These are phyloP conservation scores for Belgica antarctica DNA, from an alignment of 2,888 invertebrate genomes.

Conservation along the genomic window DNA sequence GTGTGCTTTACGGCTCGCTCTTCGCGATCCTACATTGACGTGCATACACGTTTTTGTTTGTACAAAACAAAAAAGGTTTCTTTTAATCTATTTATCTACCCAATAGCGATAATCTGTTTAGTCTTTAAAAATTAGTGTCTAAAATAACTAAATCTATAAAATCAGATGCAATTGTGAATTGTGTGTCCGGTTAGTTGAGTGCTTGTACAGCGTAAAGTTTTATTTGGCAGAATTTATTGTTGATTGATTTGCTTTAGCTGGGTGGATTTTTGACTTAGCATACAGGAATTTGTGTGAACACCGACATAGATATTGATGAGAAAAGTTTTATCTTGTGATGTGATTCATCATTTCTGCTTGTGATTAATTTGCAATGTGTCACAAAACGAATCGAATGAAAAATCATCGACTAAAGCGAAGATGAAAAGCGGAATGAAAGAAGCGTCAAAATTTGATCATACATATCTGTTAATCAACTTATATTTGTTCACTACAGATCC, in stretches of 20 bases:
- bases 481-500: slow-evolving; percentile 40
- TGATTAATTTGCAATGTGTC: slow-evolving; percentile 15
- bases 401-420: not conserved
- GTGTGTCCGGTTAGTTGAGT: slow-evolving; percentile 40
- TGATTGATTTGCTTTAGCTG: slow-evolving; percentile 11
- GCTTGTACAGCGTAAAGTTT: slow-evolving; percentile 33
- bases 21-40: slow-evolving; percentile 57
- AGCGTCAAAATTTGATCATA: slow-evolving; percentile 6
- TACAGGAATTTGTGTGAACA: slow-evolving; percentile 20
- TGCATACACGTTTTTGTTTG: slow-evolving; percentile 30
- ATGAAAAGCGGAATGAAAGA: slow-evolving; percentile 7
- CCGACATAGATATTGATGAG: not conserved
- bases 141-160: slow-evolving; percentile 34
- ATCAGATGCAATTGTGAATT: slow-evolving; percentile 39
- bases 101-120: not conserved
- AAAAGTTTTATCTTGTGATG: not conserved
- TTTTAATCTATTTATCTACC: slow-evolving; percentile 40
- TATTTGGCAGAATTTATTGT: not conserved
- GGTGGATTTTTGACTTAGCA: not conserved
- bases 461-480: slow-evolving; percentile 40
- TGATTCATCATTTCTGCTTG: slow-evolving; percentile 9
- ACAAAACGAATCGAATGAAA: slow-evolving; percentile 18
- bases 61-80: slow-evolving; percentile 26
- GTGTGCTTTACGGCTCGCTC: slow-evolving; percentile 55
- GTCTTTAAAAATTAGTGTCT: slow-evolving; percentile 7